Conservation (phyloP, 2,113 vertebrate genomes). For the Mustela nigripes region DNA sequence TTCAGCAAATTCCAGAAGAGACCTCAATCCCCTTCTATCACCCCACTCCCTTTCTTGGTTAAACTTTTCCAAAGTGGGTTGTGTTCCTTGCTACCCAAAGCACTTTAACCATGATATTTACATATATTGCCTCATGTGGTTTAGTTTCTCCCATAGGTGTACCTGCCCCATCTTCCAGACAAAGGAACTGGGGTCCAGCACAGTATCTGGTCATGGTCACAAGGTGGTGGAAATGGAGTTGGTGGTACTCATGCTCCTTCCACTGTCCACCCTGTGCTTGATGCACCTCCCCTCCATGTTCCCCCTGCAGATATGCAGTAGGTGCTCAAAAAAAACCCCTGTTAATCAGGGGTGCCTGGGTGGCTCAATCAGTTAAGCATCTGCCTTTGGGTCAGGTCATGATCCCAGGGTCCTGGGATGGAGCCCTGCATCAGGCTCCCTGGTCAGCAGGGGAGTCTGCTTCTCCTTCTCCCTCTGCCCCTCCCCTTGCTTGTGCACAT, state of each 20-base stretch:
- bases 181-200: background rate
- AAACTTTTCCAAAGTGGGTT: background rate
- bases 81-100: background rate
- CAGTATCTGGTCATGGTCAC: background rate
- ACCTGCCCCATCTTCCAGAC: background rate
- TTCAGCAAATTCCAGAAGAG: background rate
- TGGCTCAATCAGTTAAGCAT: background rate
- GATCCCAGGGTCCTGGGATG: background rate
- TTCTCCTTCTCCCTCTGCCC: background rate
- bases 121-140: no score
- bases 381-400: background rate
- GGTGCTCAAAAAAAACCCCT: background rate
- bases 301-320: background rate
- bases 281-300: background rate
- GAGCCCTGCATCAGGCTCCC: background rate
- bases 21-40: background rate
- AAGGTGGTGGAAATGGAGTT: background rate
- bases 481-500: no score
- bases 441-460: background rate
- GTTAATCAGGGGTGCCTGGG: background rate
- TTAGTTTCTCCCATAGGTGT: background rate
- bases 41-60: background rate
- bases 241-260: background rate
- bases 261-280: background rate
- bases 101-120: background rate